Evolutionary conservation across 2,888 invertebrate species (phyloP), one percentile per base, ranked within the genome.

Genomic region (Brachyopa scutellaris): DNA sequence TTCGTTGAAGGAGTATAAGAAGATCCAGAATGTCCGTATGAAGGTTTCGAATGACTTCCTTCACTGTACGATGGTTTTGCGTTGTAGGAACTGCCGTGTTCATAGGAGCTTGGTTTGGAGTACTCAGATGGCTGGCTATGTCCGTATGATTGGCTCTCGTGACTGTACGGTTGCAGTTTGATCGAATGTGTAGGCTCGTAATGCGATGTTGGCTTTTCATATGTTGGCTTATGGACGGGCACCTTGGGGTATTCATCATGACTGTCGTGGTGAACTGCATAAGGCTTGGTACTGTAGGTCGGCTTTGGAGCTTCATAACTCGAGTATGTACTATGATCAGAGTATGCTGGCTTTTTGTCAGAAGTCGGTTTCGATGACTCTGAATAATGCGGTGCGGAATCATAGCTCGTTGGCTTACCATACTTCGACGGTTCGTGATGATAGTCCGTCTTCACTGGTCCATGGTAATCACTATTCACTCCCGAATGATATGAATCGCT

Each of bases 401-500:
- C 55, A 59, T 79, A 74, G 0, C 23, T 2, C 1, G 38, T 7
- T 13, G 74, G 47, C 31, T 45, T 69, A 0, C 33, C 70, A 33
- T 82, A 77, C 6, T 82, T 70, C 0, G 66, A 19, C 2, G 62
- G 70, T 6, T 61, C 67, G 0, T 36, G 13, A 11, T 82, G 51
- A 31, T 76, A 76, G 17, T 64, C 64, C 9, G 66, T n/a, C 13
- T 82, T 77, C 23, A 57, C 38, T 31, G 59, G 64, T 9, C 9
- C 19, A 38, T 77, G 64, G 23, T 82, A 69, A 7, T 67, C 80
- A 38, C 15, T 47, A 1, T 55, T 53, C 15, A 57, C 62, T 40
- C 26, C 59, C 31, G 77, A 31, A 40, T 62, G 61, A n/a, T 69
- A 62, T 15, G 66, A 47, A 33, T 62, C 61, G 55, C 40, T 57